Evolutionary conservation across 2,888 invertebrate genomes (phyloP).

Genomic region (Dichetophora obliterata): DNA sequence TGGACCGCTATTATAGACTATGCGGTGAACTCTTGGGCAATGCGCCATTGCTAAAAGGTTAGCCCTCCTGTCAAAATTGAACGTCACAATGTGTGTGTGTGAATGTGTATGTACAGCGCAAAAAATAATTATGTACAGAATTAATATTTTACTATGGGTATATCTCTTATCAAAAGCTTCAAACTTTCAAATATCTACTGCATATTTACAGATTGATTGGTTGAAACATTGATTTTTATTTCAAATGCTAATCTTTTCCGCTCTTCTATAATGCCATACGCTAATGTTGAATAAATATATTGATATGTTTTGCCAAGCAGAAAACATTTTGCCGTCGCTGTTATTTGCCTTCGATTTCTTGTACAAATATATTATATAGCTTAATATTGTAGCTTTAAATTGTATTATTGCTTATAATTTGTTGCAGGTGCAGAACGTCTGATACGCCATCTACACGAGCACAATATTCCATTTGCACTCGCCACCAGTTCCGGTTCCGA

Average conservation of each 20-base stretch:
- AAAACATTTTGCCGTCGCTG: slow-evolving; percentile 28
- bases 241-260: neutral
- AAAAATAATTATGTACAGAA: too few relatives aligned
- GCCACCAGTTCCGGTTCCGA: slow-evolving; percentile 87
- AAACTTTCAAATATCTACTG: neutral
- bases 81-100: too few relatives aligned
- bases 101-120: too few relatives aligned
- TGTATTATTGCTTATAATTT: neutral
- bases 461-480: slow-evolving; percentile 85
- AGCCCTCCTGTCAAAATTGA: slow-evolving; percentile 45
- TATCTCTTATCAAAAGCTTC: neutral
- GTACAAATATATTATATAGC: too few relatives aligned
- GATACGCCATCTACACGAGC: slow-evolving; percentile 80
- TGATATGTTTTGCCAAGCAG: slow-evolving; percentile 22
- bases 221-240: slow-evolving; percentile 1
- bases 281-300: neutral
- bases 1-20: slow-evolving; percentile 73
- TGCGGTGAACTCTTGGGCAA: slow-evolving; percentile 75
- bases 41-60: slow-evolving; percentile 80
- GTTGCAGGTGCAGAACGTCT: slow-evolving; percentile 82
- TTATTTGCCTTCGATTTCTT: slow-evolving; percentile 51
- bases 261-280: neutral
- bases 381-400: too few relatives aligned
- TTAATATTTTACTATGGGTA: too few relatives aligned
- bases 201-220: neutral